A percentile compares a stretch with the other conserved stretches of the same genome.
phyloP scores from a whole-genome alignment of 2,888 invertebrate species.

The Notodonta dromedarius region DNA sequence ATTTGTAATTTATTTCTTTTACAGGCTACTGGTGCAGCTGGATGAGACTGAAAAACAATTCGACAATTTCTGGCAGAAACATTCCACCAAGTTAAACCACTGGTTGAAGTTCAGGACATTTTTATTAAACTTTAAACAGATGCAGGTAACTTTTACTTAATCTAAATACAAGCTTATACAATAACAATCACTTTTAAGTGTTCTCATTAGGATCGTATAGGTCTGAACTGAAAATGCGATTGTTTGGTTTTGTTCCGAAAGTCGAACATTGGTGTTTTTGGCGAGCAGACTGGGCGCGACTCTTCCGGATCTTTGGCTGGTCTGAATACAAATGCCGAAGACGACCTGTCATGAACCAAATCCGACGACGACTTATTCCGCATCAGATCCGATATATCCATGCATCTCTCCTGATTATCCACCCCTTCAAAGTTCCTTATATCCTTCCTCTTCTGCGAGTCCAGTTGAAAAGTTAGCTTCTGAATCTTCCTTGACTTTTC shows the following conservation, averaged over 20 bases:
- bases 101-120: slow-evolving; percentile 96
- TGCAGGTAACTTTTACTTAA: slow-evolving; percentile 85
- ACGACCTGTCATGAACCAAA: slow-evolving; percentile 49
- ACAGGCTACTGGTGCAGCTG: slow-evolving; percentile 94
- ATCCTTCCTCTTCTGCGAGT: slow-evolving; percentile 71
- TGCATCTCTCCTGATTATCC: slow-evolving; percentile 65
- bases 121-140: slow-evolving; percentile 97
- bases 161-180: slow-evolving; percentile 13
- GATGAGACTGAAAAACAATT: slow-evolving; percentile 98
- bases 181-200: slow-evolving; percentile 10
- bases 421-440: slow-evolving; percentile 56
- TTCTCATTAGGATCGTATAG: slow-evolving; percentile 55
- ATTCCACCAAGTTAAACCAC: slow-evolving; percentile 94
- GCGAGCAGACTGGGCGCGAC: slow-evolving; percentile 62
- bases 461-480: slow-evolving; percentile 74
- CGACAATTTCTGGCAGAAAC: slow-evolving; percentile 97
- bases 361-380: slow-evolving; percentile 53
- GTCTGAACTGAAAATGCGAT: slow-evolving; percentile 68
- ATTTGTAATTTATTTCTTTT: slow-evolving; percentile 27
- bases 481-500: slow-evolving; percentile 77
- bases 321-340: slow-evolving; percentile 69
- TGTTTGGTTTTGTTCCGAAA: slow-evolving; percentile 61
- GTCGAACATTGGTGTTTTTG: slow-evolving; percentile 75
- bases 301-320: slow-evolving; percentile 67
- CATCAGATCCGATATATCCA: slow-evolving; percentile 75